These are phyloP conservation scores for Gobio gobio DNA, from an alignment of 2,113 vertebrate species.

Conservation along the genomic window DNA sequence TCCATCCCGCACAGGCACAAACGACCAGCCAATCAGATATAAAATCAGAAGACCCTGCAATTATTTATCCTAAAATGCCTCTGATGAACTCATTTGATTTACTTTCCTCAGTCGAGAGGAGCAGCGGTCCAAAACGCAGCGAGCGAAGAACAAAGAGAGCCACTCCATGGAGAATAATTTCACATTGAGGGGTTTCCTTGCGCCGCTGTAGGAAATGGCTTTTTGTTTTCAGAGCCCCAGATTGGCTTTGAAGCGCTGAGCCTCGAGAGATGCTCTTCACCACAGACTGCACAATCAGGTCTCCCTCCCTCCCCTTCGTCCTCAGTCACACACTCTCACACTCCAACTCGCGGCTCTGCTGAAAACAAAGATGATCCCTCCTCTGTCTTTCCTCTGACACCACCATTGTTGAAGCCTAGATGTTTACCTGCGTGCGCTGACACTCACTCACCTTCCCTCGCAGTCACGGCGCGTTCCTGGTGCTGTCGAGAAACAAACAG, in stretches of 20 bases:
- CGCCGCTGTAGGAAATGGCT: constrained; percentile 65
- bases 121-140: constrained; percentile 30
- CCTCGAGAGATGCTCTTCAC: constrained; percentile 63
- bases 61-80: neutral
- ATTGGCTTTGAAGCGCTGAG: constrained; percentile 68
- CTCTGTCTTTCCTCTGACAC: constrained; percentile 46
- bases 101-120: constrained; percentile 31
- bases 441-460: constrained; percentile 52
- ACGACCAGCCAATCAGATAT: constrained; percentile 65
- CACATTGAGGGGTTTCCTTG: constrained; percentile 49
- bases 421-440: constrained; percentile 57
- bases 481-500: constrained; percentile 36
- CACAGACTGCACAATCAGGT: constrained; percentile 65
- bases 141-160: constrained; percentile 46
- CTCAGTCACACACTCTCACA: constrained; percentile 38
- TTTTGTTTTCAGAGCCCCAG: constrained; percentile 66
- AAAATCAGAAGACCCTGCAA: constrained; percentile 58
- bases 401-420: constrained; percentile 22
- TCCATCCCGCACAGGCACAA: constrained; percentile 58
- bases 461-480: constrained; percentile 17
- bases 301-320: constrained; percentile 32
- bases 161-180: constrained; percentile 51
- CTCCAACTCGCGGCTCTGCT: constrained; percentile 60
- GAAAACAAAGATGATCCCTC: constrained; percentile 71
- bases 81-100: constrained; percentile 36